phyloP scores from a whole-genome alignment of 2,888 invertebrate genomes.

The Metacarcinus magister region DNA sequence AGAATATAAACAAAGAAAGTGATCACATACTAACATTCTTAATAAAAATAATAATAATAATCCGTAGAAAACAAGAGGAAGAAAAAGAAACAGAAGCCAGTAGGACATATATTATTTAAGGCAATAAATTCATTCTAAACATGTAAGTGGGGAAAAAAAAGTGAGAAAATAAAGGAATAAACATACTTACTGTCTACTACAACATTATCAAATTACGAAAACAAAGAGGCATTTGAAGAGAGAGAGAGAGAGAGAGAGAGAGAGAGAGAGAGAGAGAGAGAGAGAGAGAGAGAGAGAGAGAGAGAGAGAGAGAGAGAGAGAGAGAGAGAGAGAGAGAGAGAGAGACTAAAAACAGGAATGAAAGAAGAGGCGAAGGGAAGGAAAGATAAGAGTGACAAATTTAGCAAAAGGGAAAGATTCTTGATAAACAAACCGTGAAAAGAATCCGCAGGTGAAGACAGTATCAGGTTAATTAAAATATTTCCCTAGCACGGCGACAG shows the following conservation, averaged over 20 bases:
- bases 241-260: not conserved
- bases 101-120: too few relatives aligned
- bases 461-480: not conserved
- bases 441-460: not conserved
- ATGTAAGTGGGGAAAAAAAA: not conserved
- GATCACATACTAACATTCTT: too few relatives aligned
- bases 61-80: too few relatives aligned
- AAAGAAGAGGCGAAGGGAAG: not conserved
- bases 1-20: too few relatives aligned
- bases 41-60: too few relatives aligned
- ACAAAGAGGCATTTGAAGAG: not conserved
- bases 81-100: too few relatives aligned
- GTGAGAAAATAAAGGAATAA: not conserved
- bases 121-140: too few relatives aligned
- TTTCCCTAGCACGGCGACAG: not conserved
- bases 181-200: not conserved
- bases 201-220: not conserved
- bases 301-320: not conserved
- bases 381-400: not conserved
- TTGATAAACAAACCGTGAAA: not conserved
- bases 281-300: not conserved
- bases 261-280: not conserved
- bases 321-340: not conserved
- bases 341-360: not conserved
- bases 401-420: not conserved